Conservation (phyloP, 2,888 invertebrate species). For the Agonopterix arenella region DNA sequence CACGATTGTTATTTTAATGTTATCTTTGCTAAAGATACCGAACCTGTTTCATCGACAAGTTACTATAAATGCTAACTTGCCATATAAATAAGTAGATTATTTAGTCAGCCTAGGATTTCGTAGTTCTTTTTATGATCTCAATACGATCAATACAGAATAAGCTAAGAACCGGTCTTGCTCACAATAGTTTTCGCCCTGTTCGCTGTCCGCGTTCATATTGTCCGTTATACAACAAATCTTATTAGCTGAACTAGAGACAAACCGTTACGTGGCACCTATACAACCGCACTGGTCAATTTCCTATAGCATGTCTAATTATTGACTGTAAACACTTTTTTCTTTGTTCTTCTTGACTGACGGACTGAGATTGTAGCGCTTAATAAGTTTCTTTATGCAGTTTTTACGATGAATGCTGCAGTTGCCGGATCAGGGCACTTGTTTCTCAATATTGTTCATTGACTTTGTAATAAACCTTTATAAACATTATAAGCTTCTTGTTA, state of each 20-base stretch:
- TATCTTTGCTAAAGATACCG: too few relatives aligned
- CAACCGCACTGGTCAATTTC: slow-evolving; percentile 37
- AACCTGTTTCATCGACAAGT: too few relatives aligned
- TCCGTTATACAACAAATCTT: slow-evolving; percentile 64
- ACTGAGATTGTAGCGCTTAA: slow-evolving; percentile 11
- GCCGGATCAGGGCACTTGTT: not conserved
- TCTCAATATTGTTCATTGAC: not conserved
- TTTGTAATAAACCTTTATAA: not conserved
- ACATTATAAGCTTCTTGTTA: too few relatives aligned
- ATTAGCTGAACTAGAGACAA: slow-evolving; percentile 45
- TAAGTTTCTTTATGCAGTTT: slow-evolving; percentile 5
- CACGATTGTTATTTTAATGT: not conserved
- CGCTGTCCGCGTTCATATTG: slow-evolving; percentile 34
- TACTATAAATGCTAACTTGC: too few relatives aligned
- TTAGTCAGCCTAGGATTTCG: too few relatives aligned
- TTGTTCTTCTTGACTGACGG: slow-evolving; percentile 13
- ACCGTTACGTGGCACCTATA: slow-evolving; percentile 46
- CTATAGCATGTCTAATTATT: slow-evolving; percentile 36
- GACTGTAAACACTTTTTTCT: slow-evolving; percentile 16
- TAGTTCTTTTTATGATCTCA: not conserved
- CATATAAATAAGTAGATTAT: too few relatives aligned
- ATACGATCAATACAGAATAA: slow-evolving; percentile 1
- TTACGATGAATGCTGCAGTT: not conserved
- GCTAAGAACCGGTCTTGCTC: slow-evolving; percentile 38
- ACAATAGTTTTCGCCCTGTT: slow-evolving; percentile 56